Evolutionary conservation across 2,113 vertebrate genomes (phyloP), one percentile per base, ranked within the genome.

Genomic region (Cromileptes altivelis): DNA sequence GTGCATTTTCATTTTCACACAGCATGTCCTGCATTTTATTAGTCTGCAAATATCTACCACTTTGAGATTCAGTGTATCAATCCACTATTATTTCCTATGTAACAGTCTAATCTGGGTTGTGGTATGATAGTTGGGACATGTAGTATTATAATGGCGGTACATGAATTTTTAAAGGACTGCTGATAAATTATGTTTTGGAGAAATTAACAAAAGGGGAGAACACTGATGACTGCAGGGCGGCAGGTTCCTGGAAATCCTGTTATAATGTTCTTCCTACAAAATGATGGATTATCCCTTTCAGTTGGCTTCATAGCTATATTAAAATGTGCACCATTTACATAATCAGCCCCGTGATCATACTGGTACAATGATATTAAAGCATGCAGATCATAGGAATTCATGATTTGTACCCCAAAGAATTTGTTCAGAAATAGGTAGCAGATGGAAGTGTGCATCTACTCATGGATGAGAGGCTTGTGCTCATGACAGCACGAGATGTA

Each of bases 231-330:
- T 47, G 18, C 33, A 21, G 42, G 52, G 21, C 53, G 47, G 47
- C 60, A 37, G 57, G 75, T 55, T 63, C 47, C 49, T 77, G 62
- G 30, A 58, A 73, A 49, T 19, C 17, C 11, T 40, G 10, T 56
- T 78, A 37, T 18, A 52, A 64, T 82, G 27, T 68, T 57, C 47
- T 50, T 9, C 2, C 19, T 11, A 18, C 64, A 45, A 63, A 78
- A 42, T 74, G 63, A 74, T 68, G 40, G 70, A 81, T 86, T 67
- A 57, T 75, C 63, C n/a, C n/a, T 25, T 65, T 47, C 3, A 40
- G 64, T n/a, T 73, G 42, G 14, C 42, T 74, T 13, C 30, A 69
- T 64, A 27, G 9, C n/a, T 58, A 10, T 1, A 17, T n/a, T 67
- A 78, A 75, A 65, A 60, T 60, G 63, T 19, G 0, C 0, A 14